Evolutionary conservation across 2,797 vertebrate genomes (phyloP).

Genomic region (Pangasius krempfi): DNA sequence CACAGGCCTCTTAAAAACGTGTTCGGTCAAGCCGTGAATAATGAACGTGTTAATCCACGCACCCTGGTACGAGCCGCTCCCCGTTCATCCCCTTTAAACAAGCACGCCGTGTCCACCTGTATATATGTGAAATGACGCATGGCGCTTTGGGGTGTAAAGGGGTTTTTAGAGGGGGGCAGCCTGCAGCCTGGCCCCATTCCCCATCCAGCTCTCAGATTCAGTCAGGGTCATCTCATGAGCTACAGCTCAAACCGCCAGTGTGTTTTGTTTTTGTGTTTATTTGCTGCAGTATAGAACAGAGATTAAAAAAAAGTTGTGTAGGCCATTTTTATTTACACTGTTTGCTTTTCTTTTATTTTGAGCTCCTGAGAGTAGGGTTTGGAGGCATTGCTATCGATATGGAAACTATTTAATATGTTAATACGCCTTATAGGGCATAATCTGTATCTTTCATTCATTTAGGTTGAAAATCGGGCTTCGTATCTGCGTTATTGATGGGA

Average conservation of each 20-base stretch:
- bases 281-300: not conserved
- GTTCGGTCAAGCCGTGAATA: constrained; percentile 16
- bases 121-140: not conserved
- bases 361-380: too few relatives aligned
- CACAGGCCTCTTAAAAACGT: constrained; percentile 4
- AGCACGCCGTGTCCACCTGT: not conserved
- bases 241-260: not conserved
- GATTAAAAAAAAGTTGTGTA: not conserved
- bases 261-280: too few relatives aligned
- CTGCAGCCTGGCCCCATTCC: not conserved
- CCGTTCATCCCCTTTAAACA: not conserved
- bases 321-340: not conserved
- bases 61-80: not conserved
- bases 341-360: not conserved
- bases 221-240: not conserved
- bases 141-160: not conserved
- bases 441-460: too few relatives aligned
- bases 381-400: not conserved
- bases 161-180: not conserved
- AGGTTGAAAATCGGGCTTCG: not conserved
- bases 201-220: not conserved
- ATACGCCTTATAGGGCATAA: not conserved
- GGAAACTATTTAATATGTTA: not conserved
- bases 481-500: not conserved
- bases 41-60: constrained; percentile 15